Evolutionary conservation across 2,113 vertebrate species (phyloP).

Genomic region (Marmota monax): DNA sequence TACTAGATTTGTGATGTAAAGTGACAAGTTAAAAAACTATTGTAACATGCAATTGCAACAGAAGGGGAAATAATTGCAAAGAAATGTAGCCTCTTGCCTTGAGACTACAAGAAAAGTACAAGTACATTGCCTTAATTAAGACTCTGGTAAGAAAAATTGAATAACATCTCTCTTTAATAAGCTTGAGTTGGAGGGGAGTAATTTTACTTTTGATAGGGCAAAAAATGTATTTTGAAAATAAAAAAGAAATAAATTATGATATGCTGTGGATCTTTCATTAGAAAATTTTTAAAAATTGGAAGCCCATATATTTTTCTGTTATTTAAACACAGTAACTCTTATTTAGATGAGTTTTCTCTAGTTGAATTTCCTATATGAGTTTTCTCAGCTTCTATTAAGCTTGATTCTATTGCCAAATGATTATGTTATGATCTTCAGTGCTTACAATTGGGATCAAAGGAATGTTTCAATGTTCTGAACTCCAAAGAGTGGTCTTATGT

Average conservation of each 20-base stretch:
- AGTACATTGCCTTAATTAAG: no score
- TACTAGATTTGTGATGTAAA: background rate
- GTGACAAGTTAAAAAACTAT: background rate
- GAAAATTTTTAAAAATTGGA: constrained; percentile 8
- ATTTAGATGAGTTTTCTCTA: background rate
- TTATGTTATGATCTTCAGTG: background rate
- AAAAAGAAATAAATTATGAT: background rate
- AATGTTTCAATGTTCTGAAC: background rate
- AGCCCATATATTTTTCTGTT: background rate
- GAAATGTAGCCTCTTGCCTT: background rate
- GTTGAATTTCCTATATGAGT: background rate
- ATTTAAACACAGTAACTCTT: background rate
- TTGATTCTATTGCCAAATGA: background rate
- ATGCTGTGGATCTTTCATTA: background rate
- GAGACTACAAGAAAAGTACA: background rate
- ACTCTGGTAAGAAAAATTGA: background rate
- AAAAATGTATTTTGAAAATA: background rate
- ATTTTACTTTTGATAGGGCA: background rate
- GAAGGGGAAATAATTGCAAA: background rate
- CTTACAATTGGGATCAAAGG: background rate
- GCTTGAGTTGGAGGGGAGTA: background rate
- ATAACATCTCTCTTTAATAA: background rate
- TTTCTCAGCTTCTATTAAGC: constrained; percentile 12
- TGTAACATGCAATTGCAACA: background rate
- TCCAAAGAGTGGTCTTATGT: background rate